phyloP scores from a whole-genome alignment of 2,797 vertebrate genomes.

The Synanceia verrucosa region DNA sequence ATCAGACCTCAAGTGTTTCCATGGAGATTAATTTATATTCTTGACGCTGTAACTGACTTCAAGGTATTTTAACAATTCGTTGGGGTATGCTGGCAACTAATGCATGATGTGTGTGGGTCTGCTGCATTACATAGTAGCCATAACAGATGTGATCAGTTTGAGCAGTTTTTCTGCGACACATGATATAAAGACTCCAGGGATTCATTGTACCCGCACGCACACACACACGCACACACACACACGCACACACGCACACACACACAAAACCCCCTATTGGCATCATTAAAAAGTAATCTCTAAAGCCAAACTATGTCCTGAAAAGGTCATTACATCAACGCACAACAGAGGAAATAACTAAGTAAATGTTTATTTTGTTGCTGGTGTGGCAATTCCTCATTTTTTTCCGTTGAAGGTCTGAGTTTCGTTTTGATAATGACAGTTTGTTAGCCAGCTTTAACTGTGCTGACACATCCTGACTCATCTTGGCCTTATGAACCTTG shows the following conservation, averaged over 20 bases:
- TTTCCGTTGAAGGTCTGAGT: background rate
- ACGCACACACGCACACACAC: too few species aligned
- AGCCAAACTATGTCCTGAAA: too few species aligned
- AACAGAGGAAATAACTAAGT: background rate
- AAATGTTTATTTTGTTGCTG: background rate
- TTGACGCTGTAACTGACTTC: background rate
- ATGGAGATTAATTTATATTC: background rate
- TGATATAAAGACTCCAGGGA: too few species aligned
- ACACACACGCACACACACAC: too few species aligned
- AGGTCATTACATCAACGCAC: background rate
- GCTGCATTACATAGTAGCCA: background rate
- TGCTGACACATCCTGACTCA: background rate
- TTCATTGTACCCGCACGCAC: too few species aligned
- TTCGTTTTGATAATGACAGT: constrained; percentile 13
- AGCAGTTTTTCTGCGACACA: too few species aligned
- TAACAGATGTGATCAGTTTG: background rate
- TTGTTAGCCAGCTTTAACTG: background rate
- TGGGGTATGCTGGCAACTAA: background rate
- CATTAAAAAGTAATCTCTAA: background rate
- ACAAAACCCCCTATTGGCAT: background rate
- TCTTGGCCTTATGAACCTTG: background rate
- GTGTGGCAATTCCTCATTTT: constrained; percentile 4
- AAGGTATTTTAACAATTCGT: background rate
- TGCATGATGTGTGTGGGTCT: background rate
- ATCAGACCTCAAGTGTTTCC: background rate